Conservation (phyloP, 2,113 vertebrate species). For the Prolemur simus region DNA sequence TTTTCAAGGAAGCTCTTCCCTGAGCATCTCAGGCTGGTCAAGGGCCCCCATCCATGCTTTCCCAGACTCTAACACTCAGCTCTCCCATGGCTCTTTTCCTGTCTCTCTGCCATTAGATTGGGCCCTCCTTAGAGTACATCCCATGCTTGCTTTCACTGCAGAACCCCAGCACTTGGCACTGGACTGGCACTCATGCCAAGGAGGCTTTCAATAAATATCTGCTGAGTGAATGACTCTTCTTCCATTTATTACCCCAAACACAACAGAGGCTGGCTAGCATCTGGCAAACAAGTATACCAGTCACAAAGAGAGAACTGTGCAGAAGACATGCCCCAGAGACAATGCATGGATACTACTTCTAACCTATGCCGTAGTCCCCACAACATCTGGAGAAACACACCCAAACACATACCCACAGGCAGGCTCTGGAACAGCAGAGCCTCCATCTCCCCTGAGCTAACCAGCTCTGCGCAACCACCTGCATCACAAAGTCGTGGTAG, state of each 20-base stretch:
- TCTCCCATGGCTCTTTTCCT: not conserved
- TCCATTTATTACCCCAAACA: not conserved
- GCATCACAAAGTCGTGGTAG: not conserved
- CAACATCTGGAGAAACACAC: not conserved
- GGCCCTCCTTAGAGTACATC: not conserved
- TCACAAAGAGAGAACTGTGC: not conserved
- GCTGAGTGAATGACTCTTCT: not conserved
- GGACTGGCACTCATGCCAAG: not conserved
- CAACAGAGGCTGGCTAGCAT: not conserved
- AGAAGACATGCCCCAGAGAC: not conserved
- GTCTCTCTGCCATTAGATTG: not conserved
- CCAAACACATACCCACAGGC: not conserved
- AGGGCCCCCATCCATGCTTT: not conserved
- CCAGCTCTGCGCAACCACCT: not conserved
- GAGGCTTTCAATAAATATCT: not conserved
- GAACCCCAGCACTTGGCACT: not conserved
- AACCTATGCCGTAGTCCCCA: not conserved
- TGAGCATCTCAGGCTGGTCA: not conserved
- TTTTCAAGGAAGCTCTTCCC: not conserved
- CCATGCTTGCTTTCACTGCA: not conserved
- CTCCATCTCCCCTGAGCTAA: not conserved
- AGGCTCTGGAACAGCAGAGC: not conserved
- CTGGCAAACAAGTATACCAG: not conserved
- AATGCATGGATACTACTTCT: not conserved
- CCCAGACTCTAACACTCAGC: not conserved